A percentile compares a stretch with the other conserved stretches of the same genome.
Evolutionary conservation across 1,140 invertebrate genomes (phyloP).

Genomic region (Microplitis demolitor): DNA sequence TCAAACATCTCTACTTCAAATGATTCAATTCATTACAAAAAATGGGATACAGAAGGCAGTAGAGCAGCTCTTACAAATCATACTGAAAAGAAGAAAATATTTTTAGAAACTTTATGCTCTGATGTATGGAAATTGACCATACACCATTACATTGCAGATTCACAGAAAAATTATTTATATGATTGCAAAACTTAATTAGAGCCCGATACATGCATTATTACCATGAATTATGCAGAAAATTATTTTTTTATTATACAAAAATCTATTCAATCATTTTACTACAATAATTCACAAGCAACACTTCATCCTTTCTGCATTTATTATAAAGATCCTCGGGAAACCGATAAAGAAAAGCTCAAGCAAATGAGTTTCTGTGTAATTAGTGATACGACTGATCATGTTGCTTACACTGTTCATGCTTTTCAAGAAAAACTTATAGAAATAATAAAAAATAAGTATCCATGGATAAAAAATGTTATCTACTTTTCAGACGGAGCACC

Average conservation of each 20-base stretch:
- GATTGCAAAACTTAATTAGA: constrained; percentile 11
- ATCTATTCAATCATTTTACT: constrained; percentile 30
- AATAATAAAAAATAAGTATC: constrained; percentile 16
- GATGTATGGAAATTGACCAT: constrained; percentile 14
- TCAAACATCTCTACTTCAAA: background rate
- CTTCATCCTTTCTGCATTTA: constrained; percentile 23
- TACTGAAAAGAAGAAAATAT: background rate
- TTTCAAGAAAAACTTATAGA: constrained; percentile 15
- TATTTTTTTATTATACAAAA: constrained; percentile 24
- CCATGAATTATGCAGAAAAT: constrained; percentile 22
- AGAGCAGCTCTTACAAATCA: background rate
- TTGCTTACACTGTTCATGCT: constrained; percentile 22
- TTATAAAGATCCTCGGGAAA: constrained; percentile 11
- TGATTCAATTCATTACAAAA: background rate
- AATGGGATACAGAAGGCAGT: background rate
- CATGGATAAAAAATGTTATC: constrained; percentile 26
- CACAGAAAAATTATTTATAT: constrained; percentile 17
- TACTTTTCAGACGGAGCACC: constrained; percentile 28
- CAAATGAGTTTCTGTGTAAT: constrained; percentile 23
- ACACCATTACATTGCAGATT: constrained; percentile 25
- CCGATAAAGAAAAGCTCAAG: constrained; percentile 6
- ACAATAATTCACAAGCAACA: constrained; percentile 27
- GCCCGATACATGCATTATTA: constrained; percentile 17
- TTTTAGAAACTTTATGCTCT: background rate
- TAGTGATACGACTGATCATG: constrained; percentile 17